Conservation (phyloP, 2,797 vertebrate genomes). For the Mallotus villosus region DNA sequence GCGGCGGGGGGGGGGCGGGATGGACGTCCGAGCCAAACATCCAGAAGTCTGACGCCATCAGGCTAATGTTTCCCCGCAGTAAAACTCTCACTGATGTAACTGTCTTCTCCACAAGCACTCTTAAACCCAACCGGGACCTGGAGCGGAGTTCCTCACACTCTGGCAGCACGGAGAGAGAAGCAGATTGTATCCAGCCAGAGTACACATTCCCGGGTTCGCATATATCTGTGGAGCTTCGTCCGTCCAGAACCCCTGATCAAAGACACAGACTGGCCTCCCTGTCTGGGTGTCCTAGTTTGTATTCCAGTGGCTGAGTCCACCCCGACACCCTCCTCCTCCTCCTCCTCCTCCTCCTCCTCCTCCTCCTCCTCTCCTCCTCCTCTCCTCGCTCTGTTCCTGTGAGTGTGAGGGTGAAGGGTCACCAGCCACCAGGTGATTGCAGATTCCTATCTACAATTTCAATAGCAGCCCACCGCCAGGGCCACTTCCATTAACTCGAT, state of each 20-base stretch:
- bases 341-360: background rate
- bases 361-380: background rate
- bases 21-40: background rate
- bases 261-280: background rate
- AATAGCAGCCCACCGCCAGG: constrained; percentile 67
- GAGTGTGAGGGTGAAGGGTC: constrained; percentile 60
- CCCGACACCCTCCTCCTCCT: constrained; percentile 15
- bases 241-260: background rate
- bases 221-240: background rate
- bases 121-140: background rate
- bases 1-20: background rate
- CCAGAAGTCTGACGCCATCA: constrained; percentile 3
- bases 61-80: background rate
- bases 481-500: constrained; percentile 76
- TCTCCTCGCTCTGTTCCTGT: constrained; percentile 52
- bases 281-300: constrained; percentile 27
- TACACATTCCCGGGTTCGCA: too few relatives aligned
- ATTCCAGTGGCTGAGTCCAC: constrained; percentile 32
- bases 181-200: too few relatives aligned
- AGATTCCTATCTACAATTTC: constrained; percentile 76
- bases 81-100: background rate
- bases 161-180: too few relatives aligned
- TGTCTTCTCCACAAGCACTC: background rate
- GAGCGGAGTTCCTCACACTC: background rate
- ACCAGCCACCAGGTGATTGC: constrained; percentile 70